phyloP scores from a whole-genome alignment of 2,113 vertebrate genomes.

The Camelus bactrianus region DNA sequence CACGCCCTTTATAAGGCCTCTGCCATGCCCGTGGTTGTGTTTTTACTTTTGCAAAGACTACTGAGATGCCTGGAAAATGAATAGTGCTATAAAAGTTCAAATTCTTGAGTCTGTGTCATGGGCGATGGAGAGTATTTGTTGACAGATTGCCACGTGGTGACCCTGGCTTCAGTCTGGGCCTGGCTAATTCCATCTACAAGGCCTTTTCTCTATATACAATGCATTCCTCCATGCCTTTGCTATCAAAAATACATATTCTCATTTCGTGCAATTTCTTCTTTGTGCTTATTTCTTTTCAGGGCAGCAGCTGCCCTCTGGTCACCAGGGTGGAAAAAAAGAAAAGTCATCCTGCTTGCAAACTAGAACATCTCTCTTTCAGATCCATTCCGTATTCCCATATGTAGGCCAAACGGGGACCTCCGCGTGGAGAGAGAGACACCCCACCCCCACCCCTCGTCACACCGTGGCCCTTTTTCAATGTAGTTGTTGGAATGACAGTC shows the following conservation, averaged over 20 bases:
- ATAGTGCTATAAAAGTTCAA: slow-evolving; percentile 68
- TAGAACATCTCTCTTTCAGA: slow-evolving; percentile 71
- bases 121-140: slow-evolving; percentile 65
- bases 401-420: neutral
- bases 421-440: neutral
- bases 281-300: slow-evolving; percentile 70
- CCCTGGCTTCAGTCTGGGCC: slow-evolving; percentile 64
- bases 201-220: slow-evolving; percentile 14
- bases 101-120: slow-evolving; percentile 25
- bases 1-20: neutral
- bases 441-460: neutral
- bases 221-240: slow-evolving; percentile 60
- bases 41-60: slow-evolving; percentile 60
- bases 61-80: slow-evolving; percentile 66
- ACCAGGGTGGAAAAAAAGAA: slow-evolving; percentile 26
- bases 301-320: slow-evolving; percentile 57
- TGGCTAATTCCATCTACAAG: slow-evolving; percentile 63
- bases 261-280: slow-evolving; percentile 73
- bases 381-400: neutral
- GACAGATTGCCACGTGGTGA: slow-evolving; percentile 39
- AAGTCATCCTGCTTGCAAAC: slow-evolving; percentile 62
- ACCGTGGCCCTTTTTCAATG: neutral
- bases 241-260: slow-evolving; percentile 75
- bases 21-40: neutral
- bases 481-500: neutral